phyloP scores from a whole-genome alignment of 2,888 invertebrate species.

The Drosophila buzzatii region DNA sequence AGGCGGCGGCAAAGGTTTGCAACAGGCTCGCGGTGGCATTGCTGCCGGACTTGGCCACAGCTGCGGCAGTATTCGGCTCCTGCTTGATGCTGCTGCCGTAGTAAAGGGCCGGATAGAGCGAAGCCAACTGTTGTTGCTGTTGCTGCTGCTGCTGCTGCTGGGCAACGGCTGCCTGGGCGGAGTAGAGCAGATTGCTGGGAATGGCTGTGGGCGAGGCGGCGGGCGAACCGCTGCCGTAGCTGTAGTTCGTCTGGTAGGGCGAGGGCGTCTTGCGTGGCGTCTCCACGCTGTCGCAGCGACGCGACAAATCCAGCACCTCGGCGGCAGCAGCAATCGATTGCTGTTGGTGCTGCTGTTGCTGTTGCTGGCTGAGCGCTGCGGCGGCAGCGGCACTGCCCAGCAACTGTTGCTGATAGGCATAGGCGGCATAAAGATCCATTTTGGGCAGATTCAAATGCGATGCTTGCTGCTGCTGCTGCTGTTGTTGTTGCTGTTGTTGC shows the following conservation, averaged over 20 bases:
- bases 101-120: constrained; percentile 74
- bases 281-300: constrained; percentile 83
- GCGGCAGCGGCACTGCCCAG: constrained; percentile 56
- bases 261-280: constrained; percentile 83
- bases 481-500: constrained; percentile 41
- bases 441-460: constrained; percentile 66
- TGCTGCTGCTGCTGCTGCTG: constrained; percentile 59
- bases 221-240: constrained; percentile 81
- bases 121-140: constrained; percentile 56
- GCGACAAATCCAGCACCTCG: constrained; percentile 84
- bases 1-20: constrained; percentile 51
- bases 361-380: constrained; percentile 67
- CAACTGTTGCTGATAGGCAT: constrained; percentile 81
- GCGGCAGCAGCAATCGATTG: constrained; percentile 45
- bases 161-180: constrained; percentile 47
- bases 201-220: constrained; percentile 67
- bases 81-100: constrained; percentile 67
- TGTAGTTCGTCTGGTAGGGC: constrained; percentile 82
- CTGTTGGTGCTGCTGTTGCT: constrained; percentile 63
- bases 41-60: constrained; percentile 28
- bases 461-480: constrained; percentile 50
- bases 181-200: constrained; percentile 57
- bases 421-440: constrained; percentile 82
- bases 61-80: constrained; percentile 46
- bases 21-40: constrained; percentile 41